Conservation (phyloP, 1,140 invertebrate genomes). For the Drosophila insularis region DNA sequence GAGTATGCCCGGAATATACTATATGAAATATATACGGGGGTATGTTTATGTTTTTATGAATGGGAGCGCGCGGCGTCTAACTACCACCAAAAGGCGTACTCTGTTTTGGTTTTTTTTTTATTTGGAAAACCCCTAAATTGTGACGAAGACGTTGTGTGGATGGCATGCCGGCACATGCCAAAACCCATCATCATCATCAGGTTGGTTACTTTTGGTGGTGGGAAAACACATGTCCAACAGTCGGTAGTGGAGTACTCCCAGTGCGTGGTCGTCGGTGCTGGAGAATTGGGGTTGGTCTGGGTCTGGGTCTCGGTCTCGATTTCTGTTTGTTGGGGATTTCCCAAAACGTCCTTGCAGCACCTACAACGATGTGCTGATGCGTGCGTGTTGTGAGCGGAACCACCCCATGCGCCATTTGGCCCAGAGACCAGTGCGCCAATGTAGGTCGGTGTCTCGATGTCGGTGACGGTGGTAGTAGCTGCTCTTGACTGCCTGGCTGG, state of each 20-base stretch:
- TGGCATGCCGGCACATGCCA: constrained; percentile 79
- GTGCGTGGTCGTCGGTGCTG: constrained; percentile 57
- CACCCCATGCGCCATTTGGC: constrained; percentile 76
- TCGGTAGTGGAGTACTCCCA: constrained; percentile 40
- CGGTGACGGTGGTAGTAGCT: constrained; percentile 19
- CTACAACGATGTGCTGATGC: constrained; percentile 59
- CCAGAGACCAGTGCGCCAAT: constrained; percentile 74
- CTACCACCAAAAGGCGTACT: constrained; percentile 69
- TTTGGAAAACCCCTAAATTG: constrained; percentile 73
- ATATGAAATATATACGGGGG: constrained; percentile 51
- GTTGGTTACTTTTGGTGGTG: constrained; percentile 48
- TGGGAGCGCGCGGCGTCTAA: constrained; percentile 69
- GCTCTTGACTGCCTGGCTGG: constrained; percentile 8
- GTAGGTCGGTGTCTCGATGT: constrained; percentile 61
- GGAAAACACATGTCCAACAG: constrained; percentile 63
- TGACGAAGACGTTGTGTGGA: constrained; percentile 77
- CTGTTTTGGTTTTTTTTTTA: constrained; percentile 69
- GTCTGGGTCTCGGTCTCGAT: constrained; percentile 25
- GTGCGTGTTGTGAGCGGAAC: constrained; percentile 70
- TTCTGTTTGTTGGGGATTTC: constrained; percentile 59
- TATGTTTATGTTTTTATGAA: constrained; percentile 79
- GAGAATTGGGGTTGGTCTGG: constrained; percentile 40
- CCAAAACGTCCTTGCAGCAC: constrained; percentile 77
- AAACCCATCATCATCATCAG: constrained; percentile 23
- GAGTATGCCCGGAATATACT: constrained; percentile 3